These are phyloP conservation scores for Dorcus hopei DNA, from an alignment of 2,888 invertebrate species.

Conservation along the genomic window DNA sequence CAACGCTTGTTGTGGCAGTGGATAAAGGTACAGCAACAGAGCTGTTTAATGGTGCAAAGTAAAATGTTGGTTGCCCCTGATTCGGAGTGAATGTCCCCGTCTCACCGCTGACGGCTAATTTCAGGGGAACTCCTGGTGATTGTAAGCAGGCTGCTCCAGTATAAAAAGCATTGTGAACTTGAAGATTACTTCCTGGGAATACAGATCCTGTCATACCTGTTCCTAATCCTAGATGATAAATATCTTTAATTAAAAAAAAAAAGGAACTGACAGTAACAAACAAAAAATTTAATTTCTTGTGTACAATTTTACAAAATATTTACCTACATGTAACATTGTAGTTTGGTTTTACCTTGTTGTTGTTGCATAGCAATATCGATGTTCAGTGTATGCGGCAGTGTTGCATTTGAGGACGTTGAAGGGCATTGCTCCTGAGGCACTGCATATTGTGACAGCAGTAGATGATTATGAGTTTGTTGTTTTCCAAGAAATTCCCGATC, in stretches of 20 bases:
- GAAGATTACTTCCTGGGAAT: slow-evolving; percentile 45
- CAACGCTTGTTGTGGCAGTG: slow-evolving; percentile 30
- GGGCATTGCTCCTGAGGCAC: slow-evolving; percentile 42
- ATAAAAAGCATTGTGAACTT: slow-evolving; percentile 51
- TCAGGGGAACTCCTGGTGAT: slow-evolving; percentile 35
- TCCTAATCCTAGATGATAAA: slow-evolving; percentile 42
- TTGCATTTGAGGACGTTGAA: slow-evolving; percentile 33
- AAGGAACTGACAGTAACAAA: not conserved
- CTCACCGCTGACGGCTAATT: slow-evolving; percentile 34
- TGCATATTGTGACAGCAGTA: slow-evolving; percentile 41
- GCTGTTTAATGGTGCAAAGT: slow-evolving; percentile 53
- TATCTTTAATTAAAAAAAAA: slow-evolving; percentile 15
- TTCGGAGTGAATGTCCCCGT: slow-evolving; percentile 40
- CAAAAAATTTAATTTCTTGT: not conserved
- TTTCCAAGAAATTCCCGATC: slow-evolving; percentile 65
- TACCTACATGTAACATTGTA: not conserved
- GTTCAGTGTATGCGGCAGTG: slow-evolving; percentile 51
- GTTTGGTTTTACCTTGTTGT: slow-evolving; percentile 31
- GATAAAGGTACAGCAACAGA: slow-evolving; percentile 44
- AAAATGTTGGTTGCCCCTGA: slow-evolving; percentile 53
- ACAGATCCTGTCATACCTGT: slow-evolving; percentile 47
- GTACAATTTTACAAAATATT: not conserved
- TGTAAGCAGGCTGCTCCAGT: slow-evolving; percentile 42
- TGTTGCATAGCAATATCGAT: slow-evolving; percentile 51
- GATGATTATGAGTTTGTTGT: slow-evolving; percentile 39